Evolutionary conservation across 2,888 invertebrate species (phyloP).

Genomic region (Eupithecia pulchellata): DNA sequence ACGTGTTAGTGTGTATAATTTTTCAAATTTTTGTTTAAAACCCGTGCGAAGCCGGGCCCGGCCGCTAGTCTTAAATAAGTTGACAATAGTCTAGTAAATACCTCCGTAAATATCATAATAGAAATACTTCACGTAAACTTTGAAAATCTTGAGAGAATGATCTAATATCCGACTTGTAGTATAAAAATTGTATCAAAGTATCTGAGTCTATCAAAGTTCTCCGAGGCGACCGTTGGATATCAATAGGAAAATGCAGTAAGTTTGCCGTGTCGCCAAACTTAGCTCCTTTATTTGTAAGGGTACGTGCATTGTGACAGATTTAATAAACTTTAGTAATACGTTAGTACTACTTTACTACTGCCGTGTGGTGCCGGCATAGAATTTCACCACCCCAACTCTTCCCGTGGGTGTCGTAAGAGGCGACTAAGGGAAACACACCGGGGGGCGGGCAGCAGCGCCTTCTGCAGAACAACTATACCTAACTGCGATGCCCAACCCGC

Average conservation of each 20-base stretch:
- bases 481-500: too few relatives aligned
- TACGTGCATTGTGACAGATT: not conserved
- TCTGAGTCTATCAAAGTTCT: conserved; percentile 40
- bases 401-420: too few relatives aligned
- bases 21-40: too few relatives aligned
- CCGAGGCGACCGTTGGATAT: conserved; percentile 35
- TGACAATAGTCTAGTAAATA: not conserved
- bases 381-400: too few relatives aligned
- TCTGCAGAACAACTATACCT: too few relatives aligned
- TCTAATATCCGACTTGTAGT: conserved; percentile 23
- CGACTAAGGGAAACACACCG: too few relatives aligned
- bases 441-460: too few relatives aligned
- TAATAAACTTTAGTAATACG: not conserved
- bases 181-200: conserved; percentile 35
- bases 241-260: conserved; percentile 43
- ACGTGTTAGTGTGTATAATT: too few relatives aligned
- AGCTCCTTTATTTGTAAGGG: conserved; percentile 35
- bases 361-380: too few relatives aligned
- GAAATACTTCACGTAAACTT: conserved; percentile 5
- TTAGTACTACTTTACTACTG: too few relatives aligned
- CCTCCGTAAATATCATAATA: not conserved
- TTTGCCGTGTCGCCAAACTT: conserved; percentile 39
- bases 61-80: too few relatives aligned
- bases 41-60: too few relatives aligned
- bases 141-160: conserved; percentile 11